Percentiles rank a stretch among this genome's conserved stretches.
These are phyloP conservation scores for Lepeophtheirus salmonis DNA, from an alignment of 1,140 invertebrate species.

Conservation along the genomic window DNA sequence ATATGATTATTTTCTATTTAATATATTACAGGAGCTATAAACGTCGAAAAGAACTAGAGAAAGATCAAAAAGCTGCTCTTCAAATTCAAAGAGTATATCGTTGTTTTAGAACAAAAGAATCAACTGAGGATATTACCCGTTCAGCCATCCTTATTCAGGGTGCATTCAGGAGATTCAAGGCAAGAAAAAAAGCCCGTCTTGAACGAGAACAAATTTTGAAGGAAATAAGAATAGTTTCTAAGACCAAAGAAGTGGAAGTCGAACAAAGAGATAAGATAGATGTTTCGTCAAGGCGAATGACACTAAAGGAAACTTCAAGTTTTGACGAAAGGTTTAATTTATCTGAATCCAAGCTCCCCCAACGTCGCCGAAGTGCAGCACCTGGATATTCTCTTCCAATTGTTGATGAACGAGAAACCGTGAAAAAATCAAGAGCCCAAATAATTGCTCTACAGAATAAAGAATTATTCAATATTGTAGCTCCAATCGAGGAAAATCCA, in stretches of 20 bases:
- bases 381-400: no score
- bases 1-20: background rate
- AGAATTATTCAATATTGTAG: background rate
- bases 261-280: no score
- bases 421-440: background rate
- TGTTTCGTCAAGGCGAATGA: background rate
- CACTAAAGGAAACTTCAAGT: background rate
- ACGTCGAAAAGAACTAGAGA: background rate
- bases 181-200: background rate
- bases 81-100: conserved; percentile 58
- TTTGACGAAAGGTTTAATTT: background rate
- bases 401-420: background rate
- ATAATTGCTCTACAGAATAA: background rate
- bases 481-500: background rate
- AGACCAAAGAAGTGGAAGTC: background rate
- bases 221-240: background rate
- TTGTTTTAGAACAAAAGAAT: conserved; percentile 33
- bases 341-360: background rate
- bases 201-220: background rate
- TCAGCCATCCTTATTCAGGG: background rate
- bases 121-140: background rate
- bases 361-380: no score
- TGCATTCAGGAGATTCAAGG: background rate
- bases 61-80: conserved; percentile 36
- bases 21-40: background rate